Evolutionary conservation across 2,888 invertebrate species (phyloP).

Genomic region (Diaperis boleti): DNA sequence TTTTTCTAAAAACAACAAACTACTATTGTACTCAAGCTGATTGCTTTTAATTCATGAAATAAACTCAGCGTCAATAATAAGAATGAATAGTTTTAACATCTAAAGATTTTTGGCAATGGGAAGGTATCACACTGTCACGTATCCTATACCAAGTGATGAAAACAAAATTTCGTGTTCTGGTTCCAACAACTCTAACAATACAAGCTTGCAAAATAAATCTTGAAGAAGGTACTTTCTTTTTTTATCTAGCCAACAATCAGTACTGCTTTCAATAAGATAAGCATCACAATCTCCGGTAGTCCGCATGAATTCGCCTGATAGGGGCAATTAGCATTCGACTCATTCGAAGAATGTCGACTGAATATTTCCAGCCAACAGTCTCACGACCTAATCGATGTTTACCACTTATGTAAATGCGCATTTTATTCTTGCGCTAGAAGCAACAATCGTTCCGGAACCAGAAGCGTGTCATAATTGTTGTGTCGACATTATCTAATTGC

Average conservation of each 20-base stretch:
- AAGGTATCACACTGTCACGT: no score
- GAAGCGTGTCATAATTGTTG: constrained; percentile 21
- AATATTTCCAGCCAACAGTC: constrained; percentile 6
- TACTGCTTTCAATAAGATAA: constrained; percentile 20
- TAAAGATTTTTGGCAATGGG: no score
- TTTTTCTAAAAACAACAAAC: no score
- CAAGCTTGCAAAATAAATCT: constrained; percentile 3
- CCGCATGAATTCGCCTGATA: constrained; percentile 22
- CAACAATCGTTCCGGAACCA: constrained; percentile 18
- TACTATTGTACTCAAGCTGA: no score
- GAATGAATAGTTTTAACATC: no score
- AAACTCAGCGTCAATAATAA: no score
- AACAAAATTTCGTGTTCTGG: no score
- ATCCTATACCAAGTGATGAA: no score
- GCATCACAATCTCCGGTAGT: constrained; percentile 29
- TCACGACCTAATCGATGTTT: constrained; percentile 23
- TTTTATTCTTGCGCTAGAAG: background rate
- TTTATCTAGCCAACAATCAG: constrained; percentile 5
- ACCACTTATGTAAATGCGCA: constrained; percentile 25
- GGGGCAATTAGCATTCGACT: constrained; percentile 7
- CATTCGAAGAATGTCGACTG: constrained; percentile 9
- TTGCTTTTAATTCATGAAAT: no score
- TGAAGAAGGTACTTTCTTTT: constrained; percentile 20
- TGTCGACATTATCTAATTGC: constrained; percentile 27
- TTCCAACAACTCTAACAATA: no score